phyloP scores from a whole-genome alignment of 2,888 invertebrate species.

The Caenorhabditis panamensis region DNA sequence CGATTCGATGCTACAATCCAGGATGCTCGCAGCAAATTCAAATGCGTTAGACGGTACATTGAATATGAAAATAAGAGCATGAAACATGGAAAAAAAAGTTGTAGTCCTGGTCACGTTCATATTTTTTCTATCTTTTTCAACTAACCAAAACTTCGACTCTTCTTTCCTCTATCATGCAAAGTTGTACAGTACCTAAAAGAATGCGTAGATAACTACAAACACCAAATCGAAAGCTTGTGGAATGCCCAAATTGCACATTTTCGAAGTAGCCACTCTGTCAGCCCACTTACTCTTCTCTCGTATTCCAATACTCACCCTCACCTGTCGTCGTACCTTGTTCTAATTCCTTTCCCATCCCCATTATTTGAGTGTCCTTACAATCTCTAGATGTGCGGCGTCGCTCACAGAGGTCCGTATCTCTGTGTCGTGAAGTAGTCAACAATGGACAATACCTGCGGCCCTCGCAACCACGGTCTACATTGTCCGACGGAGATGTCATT shows the following conservation, averaged over 20 bases:
- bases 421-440: constrained; percentile 65
- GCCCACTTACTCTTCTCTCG: not conserved
- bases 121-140: constrained; percentile 1
- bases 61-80: constrained; percentile 5
- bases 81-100: not conserved
- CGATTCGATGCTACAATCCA: constrained; percentile 64
- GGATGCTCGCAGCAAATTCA: constrained; percentile 47
- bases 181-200: constrained; percentile 9
- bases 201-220: constrained; percentile 1
- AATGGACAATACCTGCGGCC: constrained; percentile 47
- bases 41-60: constrained; percentile 49
- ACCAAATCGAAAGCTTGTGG: not conserved
- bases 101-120: not conserved
- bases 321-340: constrained; percentile 4
- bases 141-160: constrained; percentile 10
- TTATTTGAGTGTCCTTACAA: constrained; percentile 21
- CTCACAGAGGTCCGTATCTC: constrained; percentile 67
- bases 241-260: not conserved
- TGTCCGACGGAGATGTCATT: constrained; percentile 62
- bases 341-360: not conserved
- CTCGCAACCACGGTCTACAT: constrained; percentile 40
- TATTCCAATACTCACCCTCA: constrained; percentile 1
- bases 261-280: not conserved
- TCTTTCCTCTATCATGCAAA: not conserved
- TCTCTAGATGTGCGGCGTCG: constrained; percentile 60